Conservation (phyloP, 2,888 invertebrate genomes). For the Eupithecia abbreviata region DNA sequence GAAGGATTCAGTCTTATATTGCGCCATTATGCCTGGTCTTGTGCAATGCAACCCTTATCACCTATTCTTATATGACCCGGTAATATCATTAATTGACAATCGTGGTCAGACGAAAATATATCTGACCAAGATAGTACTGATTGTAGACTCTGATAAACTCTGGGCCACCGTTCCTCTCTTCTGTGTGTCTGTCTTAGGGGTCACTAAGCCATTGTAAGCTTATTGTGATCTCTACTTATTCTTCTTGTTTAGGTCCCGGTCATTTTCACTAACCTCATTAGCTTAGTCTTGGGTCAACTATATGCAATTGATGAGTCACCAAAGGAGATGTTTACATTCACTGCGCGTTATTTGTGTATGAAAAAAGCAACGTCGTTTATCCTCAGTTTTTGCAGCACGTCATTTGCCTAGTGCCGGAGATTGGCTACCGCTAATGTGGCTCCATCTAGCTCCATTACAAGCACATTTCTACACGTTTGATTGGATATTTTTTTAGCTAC, state of each 20-base stretch:
- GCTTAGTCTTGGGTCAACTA: background rate
- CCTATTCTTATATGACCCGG: no score
- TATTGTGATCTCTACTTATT: background rate
- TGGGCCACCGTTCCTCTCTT: background rate
- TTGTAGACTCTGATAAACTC: no score
- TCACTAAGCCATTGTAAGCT: background rate
- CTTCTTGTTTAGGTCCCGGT: background rate
- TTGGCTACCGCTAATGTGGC: constrained; percentile 34
- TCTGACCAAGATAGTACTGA: no score
- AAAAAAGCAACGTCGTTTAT: background rate
- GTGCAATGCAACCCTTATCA: no score
- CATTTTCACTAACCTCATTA: background rate
- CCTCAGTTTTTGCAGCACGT: constrained; percentile 37
- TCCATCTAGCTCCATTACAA: constrained; percentile 21
- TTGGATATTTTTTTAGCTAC: constrained; percentile 6
- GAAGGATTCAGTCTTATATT: background rate
- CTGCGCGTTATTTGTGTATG: background rate
- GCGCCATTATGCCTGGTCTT: background rate
- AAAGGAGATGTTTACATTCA: background rate
- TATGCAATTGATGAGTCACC: background rate
- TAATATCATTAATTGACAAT: no score
- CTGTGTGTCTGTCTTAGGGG: background rate
- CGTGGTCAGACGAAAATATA: no score
- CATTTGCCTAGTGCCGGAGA: constrained; percentile 42
- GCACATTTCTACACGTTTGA: constrained; percentile 7